Percentiles rank a stretch among this genome's conserved stretches.
phyloP scores from a whole-genome alignment of 2,888 invertebrate species.

The Copidosoma aretas region DNA sequence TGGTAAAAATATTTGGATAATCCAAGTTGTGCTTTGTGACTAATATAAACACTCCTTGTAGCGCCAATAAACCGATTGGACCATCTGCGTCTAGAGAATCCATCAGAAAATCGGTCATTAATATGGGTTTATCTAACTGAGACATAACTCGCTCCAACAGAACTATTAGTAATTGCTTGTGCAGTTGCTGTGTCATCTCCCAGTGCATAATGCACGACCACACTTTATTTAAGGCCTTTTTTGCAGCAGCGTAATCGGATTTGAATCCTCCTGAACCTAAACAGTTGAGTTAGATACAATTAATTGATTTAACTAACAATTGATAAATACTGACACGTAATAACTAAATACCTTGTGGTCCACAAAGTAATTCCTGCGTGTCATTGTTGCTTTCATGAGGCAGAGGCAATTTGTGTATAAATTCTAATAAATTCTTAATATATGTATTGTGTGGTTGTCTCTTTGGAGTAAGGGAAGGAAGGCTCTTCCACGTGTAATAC shows the following conservation, averaged over 20 bases:
- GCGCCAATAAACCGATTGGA: slow-evolving; percentile 83
- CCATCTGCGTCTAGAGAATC: slow-evolving; percentile 88
- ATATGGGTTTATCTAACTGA: slow-evolving; percentile 79
- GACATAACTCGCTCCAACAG: slow-evolving; percentile 84
- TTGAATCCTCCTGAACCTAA: slow-evolving; percentile 62
- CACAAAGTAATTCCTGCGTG: slow-evolving; percentile 52
- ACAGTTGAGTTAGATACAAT: neutral
- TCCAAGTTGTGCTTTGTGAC: slow-evolving; percentile 92
- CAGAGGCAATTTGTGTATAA: slow-evolving; percentile 68
- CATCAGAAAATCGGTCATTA: slow-evolving; percentile 90
- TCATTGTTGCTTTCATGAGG: slow-evolving; percentile 62
- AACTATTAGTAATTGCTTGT: slow-evolving; percentile 80
- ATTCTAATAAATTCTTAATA: slow-evolving; percentile 71
- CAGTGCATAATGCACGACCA: slow-evolving; percentile 81
- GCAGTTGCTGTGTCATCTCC: slow-evolving; percentile 72
- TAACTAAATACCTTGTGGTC: slow-evolving; percentile 47
- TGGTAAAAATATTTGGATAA: slow-evolving; percentile 93
- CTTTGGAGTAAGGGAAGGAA: slow-evolving; percentile 68
- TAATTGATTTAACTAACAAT: too few species aligned
- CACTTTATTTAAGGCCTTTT: slow-evolving; percentile 72
- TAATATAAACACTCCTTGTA: slow-evolving; percentile 90
- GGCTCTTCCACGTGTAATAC: slow-evolving; percentile 72
- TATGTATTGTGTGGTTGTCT: slow-evolving; percentile 66
- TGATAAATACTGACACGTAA: too few species aligned
- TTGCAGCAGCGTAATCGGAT: slow-evolving; percentile 67